Evolutionary conservation across 2,113 vertebrate genomes (phyloP), one percentile per base, ranked within the genome.

Genomic region (Barbus barbus): DNA sequence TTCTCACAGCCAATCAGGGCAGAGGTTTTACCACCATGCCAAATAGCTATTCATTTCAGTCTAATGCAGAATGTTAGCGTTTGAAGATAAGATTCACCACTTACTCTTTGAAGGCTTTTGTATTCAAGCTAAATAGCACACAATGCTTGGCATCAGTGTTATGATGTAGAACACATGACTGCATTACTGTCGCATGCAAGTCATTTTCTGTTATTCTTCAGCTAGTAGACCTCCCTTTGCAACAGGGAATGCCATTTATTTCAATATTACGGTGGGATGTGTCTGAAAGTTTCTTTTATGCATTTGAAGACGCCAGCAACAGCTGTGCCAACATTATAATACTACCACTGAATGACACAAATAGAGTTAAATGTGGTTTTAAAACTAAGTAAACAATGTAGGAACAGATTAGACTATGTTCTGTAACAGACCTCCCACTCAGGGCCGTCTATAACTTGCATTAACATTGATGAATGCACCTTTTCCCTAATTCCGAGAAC

Each of bases 11-110:
- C 95, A 95, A 84, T 72, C 90, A 53, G 93, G 91, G 18, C 94
- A 95, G 51, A 89, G 95, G 48, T 96, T 95, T 87, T 96, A 95
- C 90, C 95, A 95, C 91, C 95, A 95, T 41, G 77, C 80, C 86
- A 91, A 91, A 87, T 91, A 86, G 79, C 31, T 71, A 31, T 51
- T n/a, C 20, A 26, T 28, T 67, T 80, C 41, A 60, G 24, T 22
- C 44, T 20, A 71, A 13, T 80, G 41, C 65, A 74, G 31, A 36
- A n/a, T n/a, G n/a, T n/a, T 41, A 41, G 38, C 46, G 8, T 74
- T 9, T 33, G 5, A 24, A 72, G 58, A 24, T 22, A 46, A 60
- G 31, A 71, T 80, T 26, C 78, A 31, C 12, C 78, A 51, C 41
- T 44, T 48, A 65, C 24, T 26, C 14, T 20, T 31, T 48, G 78